Base-by-base conservation (phyloP, 2,113 vertebrate genomes). In the Vanacampus margaritifer region DNA sequence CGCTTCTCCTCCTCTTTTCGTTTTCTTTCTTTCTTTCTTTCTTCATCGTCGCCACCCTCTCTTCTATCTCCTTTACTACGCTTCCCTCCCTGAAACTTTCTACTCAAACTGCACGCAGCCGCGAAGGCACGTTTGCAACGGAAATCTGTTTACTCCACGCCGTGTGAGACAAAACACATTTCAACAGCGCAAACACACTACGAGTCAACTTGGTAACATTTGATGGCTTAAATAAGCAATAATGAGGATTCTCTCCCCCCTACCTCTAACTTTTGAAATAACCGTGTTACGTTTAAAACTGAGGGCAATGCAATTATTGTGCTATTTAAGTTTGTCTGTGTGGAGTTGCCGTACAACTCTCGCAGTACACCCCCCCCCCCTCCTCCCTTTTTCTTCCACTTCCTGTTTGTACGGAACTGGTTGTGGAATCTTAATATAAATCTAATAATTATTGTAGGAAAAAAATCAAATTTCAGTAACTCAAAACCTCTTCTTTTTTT, bases 31-130 rank as follows among this genome's bases (percentile, higher is more conserved):
- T 37, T 50, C 62, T 24, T 72, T 4, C 65, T 59, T 37, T 50
- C 62, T 24, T 72, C 48, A 58, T 64, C 67, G 67, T 73, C 84
- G 74, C 65, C 36, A 23, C 36, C 36, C n/a, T 41, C 16, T 41
- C 24, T 63, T n/a, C 61, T 6, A 4, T 3, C 10, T 32, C 14
- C 6, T 57, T 57, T 6, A 56, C 54, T 56, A 56, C 14, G 53
- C 26, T 26, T 16, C 54, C 54, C 54, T 26, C 10, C 39, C 13
- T 45, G 14, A 5, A 46, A 16, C 5, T 46, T 46, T 46, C 14
- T 13, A 17, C 2, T n/a, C n/a, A n/a, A 9, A 57, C 16, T 57
- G 54, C 23, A 28, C 53, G 37, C 59, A 24, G n/a, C 11, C 59
- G 11, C 1, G 32, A 56, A 28, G 5, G 53, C 50, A 17, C 50